Base-by-base conservation (phyloP, 2,888 invertebrate genomes). In the Muscina levida region DNA sequence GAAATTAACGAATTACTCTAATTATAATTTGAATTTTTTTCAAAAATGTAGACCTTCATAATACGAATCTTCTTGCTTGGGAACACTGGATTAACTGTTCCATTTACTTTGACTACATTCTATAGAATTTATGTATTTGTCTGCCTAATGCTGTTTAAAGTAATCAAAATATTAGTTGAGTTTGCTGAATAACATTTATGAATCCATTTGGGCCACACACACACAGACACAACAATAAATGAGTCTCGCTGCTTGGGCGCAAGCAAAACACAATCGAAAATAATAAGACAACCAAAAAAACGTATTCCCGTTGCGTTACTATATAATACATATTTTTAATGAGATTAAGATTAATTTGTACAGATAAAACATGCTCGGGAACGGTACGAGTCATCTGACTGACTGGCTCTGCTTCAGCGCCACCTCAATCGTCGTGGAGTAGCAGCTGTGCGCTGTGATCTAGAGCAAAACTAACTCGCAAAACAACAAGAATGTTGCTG, bases 281-380 rank as follows among this genome's bases (percentile, higher is more conserved):
- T 19, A 31, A 31, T 42, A 24, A 62, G 42, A 17, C 5, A 44
- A 59, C 17, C 5, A 37, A n/a, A n/a, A n/a, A n/a, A n/a, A n/a
- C n/a, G n/a, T n/a, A n/a, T 31, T 4, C 62, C 62, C 62, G 42
- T 1, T 44, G 62, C 17, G 24, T 22, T 44, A 11, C 19, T 48
- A 10, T 42, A 13, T 17, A 24, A 13, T 39, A 24, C 62, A 19
- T 42, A 39, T 62, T 62, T 62, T 62, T 62, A 62, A 62, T 62
- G 62, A 44, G 44, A 62, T 62, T 62, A 62, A 62, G 62, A 62
- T 62, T 62, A 62, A 62, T 62, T 62, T 44, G 19, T 42, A 17
- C 19, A 24, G 62, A 62, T 62, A 62, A 62, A 31, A 59, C 1
- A 62, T n/a, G 3, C 19, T 15, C 24, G 13, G 8, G 13, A 17